Conservation (phyloP, 2,113 vertebrate species). For the human (Homo sapiens) region DNA sequence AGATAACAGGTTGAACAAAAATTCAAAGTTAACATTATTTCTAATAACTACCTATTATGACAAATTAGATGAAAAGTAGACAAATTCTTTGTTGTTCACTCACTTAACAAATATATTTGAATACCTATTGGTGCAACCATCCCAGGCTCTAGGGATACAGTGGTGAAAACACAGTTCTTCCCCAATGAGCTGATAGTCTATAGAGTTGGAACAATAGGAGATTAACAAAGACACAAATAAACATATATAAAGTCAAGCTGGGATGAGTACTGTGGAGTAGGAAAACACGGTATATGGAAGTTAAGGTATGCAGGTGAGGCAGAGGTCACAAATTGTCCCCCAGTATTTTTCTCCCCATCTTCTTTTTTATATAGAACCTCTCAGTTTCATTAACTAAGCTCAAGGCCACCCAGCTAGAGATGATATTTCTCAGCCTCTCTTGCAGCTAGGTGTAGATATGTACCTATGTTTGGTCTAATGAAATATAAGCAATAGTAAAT, state of each 20-base stretch:
- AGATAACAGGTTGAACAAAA: neutral
- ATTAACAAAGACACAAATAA: neutral
- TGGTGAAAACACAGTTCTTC: neutral
- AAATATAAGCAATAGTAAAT: neutral
- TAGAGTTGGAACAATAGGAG: neutral
- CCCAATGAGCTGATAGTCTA: neutral
- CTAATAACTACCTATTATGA: neutral
- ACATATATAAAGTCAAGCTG: neutral
- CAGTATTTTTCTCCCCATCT: neutral
- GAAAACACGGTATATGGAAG: neutral
- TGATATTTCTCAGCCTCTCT: neutral
- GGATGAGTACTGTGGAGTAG: neutral
- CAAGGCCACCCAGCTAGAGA: neutral
- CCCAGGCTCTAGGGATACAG: neutral
- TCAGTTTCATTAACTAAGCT: neutral
- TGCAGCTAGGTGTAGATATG: neutral
- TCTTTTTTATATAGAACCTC: neutral
- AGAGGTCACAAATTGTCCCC: neutral
- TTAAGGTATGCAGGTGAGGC: neutral
- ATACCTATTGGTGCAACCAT: neutral
- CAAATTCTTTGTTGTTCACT: neutral
- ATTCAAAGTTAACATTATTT: constrained; percentile 15
- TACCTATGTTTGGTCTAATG: neutral
- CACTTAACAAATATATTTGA: neutral
- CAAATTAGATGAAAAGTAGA: neutral